Evolutionary conservation across 35 echinoderm and acorn worm genomes (phyloP).

Genomic region (Apostichopus californicus): DNA sequence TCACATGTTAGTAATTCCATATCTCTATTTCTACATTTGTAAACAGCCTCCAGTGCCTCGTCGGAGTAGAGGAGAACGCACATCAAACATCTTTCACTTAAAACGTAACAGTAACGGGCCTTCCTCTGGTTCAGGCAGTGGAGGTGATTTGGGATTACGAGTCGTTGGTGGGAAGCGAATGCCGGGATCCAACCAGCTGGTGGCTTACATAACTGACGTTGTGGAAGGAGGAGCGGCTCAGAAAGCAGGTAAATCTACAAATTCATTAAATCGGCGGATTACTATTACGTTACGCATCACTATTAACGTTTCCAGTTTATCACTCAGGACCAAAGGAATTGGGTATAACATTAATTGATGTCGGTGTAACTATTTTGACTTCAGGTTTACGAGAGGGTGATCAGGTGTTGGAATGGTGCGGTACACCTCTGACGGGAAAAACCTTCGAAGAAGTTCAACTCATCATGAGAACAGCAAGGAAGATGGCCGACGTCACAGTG

Average conservation of each 20-base stretch:
- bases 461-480: slow-evolving; percentile 76
- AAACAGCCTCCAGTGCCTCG: slow-evolving; percentile 72
- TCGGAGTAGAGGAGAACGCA: slow-evolving; percentile 60
- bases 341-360: too few species aligned
- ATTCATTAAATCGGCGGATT: too few species aligned
- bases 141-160: slow-evolving; percentile 84
- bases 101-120: slow-evolving; percentile 72
- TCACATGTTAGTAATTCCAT: neutral
- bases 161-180: slow-evolving; percentile 92
- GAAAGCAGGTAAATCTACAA: slow-evolving; percentile 49
- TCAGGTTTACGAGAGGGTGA: slow-evolving; percentile 90
- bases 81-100: slow-evolving; percentile 71
- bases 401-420: slow-evolving; percentile 95
- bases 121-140: slow-evolving; percentile 59
- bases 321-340: too few species aligned
- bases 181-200: slow-evolving; percentile 82
- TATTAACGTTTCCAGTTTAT: too few species aligned
- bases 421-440: slow-evolving; percentile 78
- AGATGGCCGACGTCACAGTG: slow-evolving; percentile 80
- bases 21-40: too few species aligned
- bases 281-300: too few species aligned
- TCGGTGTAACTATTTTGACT: neutral
- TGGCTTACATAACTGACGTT: slow-evolving; percentile 93
- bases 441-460: slow-evolving; percentile 97
- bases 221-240: slow-evolving; percentile 77